Evolutionary conservation across 2,113 vertebrate genomes (phyloP).

Genomic region (Harpagus bidentatus): DNA sequence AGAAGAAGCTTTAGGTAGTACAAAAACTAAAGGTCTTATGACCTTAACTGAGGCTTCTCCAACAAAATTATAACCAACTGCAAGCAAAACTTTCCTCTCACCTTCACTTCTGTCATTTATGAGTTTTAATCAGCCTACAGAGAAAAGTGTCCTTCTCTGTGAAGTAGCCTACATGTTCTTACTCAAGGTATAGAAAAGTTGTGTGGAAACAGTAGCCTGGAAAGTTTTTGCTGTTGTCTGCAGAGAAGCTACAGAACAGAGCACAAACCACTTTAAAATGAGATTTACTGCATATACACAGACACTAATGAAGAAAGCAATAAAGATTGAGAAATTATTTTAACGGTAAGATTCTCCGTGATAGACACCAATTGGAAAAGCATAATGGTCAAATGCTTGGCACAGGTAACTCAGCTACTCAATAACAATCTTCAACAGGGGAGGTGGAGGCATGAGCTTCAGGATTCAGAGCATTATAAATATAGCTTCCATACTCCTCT

Average conservation of each 20-base stretch:
- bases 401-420: neutral
- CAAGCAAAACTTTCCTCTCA: neutral
- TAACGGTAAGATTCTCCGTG: neutral
- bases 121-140: conserved; percentile 12
- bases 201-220: neutral
- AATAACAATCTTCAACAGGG: neutral
- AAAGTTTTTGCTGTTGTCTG: neutral
- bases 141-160: conserved; percentile 4
- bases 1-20: neutral
- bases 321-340: neutral
- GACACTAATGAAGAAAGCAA: neutral
- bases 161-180: neutral
- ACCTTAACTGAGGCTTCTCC: neutral
- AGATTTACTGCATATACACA: neutral
- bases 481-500: neutral
- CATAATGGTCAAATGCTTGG: neutral
- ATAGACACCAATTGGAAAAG: neutral
- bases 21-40: neutral
- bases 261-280: neutral
- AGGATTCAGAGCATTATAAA: neutral
- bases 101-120: neutral
- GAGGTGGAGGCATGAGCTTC: neutral
- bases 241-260: neutral
- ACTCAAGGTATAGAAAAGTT: neutral
- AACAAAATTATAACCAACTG: neutral